Conservation (phyloP, 2,113 vertebrate genomes). For the Solea solea region DNA sequence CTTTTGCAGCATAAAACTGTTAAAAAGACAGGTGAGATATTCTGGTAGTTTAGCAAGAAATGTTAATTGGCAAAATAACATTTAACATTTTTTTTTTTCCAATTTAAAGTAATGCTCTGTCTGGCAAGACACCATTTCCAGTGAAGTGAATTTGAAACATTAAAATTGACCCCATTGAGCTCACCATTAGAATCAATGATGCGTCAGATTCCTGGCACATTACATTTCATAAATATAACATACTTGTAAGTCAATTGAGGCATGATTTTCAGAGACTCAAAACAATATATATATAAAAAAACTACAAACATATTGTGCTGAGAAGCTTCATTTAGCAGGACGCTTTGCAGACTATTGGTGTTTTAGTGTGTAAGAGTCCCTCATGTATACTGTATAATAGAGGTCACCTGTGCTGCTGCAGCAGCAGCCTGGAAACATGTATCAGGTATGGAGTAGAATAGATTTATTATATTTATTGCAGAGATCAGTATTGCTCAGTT, state of each 20-base stretch:
- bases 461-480: constrained; percentile 24
- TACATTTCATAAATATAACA: background rate
- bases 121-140: background rate
- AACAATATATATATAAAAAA: background rate
- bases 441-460: constrained; percentile 28
- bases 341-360: too few species aligned
- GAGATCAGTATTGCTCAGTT: background rate
- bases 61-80: too few species aligned
- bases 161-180: background rate
- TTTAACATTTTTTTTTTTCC: too few species aligned
- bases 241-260: background rate
- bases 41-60: too few species aligned
- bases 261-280: background rate
- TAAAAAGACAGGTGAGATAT: too few species aligned
- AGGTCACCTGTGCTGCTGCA: constrained; percentile 32
- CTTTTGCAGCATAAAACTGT: too few species aligned
- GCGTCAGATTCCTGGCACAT: background rate
- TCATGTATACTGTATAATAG: background rate
- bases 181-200: background rate
- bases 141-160: background rate
- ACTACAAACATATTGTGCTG: too few species aligned
- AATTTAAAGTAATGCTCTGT: too few species aligned
- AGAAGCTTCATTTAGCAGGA: too few species aligned
- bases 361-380: background rate
- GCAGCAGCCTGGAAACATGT: constrained; percentile 15